phyloP scores from a whole-genome alignment of 2,113 vertebrate species.

The Puffinus mauretanicus region DNA sequence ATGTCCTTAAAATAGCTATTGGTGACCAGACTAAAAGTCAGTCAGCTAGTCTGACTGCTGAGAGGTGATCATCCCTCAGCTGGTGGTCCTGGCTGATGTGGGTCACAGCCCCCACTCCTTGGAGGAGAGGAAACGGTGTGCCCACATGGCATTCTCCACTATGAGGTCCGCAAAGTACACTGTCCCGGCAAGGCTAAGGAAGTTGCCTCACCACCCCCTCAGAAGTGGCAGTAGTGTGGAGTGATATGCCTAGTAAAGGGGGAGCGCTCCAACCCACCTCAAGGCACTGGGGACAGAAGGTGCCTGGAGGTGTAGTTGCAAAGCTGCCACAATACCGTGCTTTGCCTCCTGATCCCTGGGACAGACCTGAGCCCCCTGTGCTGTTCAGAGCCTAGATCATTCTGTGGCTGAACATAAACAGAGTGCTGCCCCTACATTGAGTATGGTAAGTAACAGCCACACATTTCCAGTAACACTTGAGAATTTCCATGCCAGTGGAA shows the following conservation, averaged over 20 bases:
- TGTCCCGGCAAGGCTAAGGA: not conserved
- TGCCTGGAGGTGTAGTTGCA: not conserved
- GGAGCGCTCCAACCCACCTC: not conserved
- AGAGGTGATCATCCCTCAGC: not conserved
- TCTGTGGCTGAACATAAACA: not conserved
- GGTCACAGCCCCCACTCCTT: not conserved
- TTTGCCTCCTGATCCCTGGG: not conserved
- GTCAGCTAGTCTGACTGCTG: not conserved
- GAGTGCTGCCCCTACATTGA: not conserved
- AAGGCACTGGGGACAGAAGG: not conserved
- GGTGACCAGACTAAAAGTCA: not conserved
- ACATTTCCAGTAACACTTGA: not conserved
- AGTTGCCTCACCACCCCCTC: not conserved
- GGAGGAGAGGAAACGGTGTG: not conserved
- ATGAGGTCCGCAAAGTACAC: not conserved
- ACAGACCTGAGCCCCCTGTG: not conserved
- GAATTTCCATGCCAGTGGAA: not conserved
- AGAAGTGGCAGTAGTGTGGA: not conserved
- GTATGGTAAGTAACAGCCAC: not conserved
- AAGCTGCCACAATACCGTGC: fast-evolving
- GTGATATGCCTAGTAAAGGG: not conserved
- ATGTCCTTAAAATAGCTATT: not conserved
- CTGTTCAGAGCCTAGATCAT: not conserved
- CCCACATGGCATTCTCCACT: fast-evolving
- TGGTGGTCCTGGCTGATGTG: fast-evolving